Evolutionary conservation across 1,140 invertebrate genomes (phyloP).

Genomic region (Drosophila watanabei): DNA sequence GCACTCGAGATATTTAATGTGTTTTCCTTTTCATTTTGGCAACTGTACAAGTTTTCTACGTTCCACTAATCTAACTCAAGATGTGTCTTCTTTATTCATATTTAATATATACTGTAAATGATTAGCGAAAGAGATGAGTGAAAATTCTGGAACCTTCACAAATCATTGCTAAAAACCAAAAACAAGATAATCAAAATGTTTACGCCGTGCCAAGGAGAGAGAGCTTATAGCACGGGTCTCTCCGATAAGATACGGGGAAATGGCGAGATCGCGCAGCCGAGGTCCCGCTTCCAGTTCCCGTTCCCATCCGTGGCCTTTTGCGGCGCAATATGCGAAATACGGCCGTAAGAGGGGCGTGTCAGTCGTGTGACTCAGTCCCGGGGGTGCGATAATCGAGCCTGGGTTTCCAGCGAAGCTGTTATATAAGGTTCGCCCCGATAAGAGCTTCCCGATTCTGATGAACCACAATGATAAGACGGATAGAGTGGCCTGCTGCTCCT

Average conservation of each 20-base stretch:
- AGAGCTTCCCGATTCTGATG: slow-evolving; percentile 8
- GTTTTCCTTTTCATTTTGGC: slow-evolving; percentile 59
- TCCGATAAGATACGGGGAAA: slow-evolving; percentile 46
- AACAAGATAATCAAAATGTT: slow-evolving; percentile 62
- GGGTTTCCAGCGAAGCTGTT: slow-evolving; percentile 26
- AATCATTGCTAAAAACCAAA: slow-evolving; percentile 46
- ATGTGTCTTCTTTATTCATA: slow-evolving; percentile 28
- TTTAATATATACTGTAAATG: slow-evolving; percentile 36
- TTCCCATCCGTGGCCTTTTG: slow-evolving; percentile 27
- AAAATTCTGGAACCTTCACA: slow-evolving; percentile 62
- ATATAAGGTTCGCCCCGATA: slow-evolving; percentile 54
- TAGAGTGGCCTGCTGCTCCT: not conserved
- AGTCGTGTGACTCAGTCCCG: slow-evolving; percentile 56
- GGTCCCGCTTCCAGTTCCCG: slow-evolving; percentile 12
- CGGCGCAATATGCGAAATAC: slow-evolving; percentile 13
- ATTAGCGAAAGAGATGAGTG: slow-evolving; percentile 29
- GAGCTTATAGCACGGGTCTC: slow-evolving; percentile 31
- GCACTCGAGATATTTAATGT: slow-evolving; percentile 31
- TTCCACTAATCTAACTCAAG: slow-evolving; percentile 50
- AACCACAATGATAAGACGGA: slow-evolving; percentile 15
- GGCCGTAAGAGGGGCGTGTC: slow-evolving; percentile 59
- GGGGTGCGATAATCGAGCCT: slow-evolving; percentile 19
- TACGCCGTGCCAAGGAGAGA: slow-evolving; percentile 31
- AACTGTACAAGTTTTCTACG: slow-evolving; percentile 68
- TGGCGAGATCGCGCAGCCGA: slow-evolving; percentile 20